Conservation (phyloP, 2,888 invertebrate species). For the Drosophila parthenogenetica region DNA sequence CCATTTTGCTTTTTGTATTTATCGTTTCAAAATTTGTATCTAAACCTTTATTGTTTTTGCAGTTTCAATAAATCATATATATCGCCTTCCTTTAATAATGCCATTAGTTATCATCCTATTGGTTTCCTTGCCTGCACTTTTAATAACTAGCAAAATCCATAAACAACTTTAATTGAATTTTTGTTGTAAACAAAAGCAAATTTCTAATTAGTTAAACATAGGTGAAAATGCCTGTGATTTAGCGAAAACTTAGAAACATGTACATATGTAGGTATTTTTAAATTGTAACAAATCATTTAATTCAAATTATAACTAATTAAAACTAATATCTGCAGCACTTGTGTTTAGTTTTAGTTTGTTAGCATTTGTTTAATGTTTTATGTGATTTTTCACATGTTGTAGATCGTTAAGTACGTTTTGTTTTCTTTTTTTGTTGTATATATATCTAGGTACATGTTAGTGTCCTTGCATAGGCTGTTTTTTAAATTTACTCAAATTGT, state of each 20-base stretch:
- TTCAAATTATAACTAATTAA: constrained; percentile 44
- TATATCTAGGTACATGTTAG: constrained; percentile 82
- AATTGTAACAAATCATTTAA: constrained; percentile 45
- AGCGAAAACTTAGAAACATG: constrained; percentile 29
- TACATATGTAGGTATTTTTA: constrained; percentile 22
- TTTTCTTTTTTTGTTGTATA: constrained; percentile 48
- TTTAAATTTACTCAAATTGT: constrained; percentile 41
- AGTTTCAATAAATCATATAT: constrained; percentile 76
- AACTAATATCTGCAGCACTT: constrained; percentile 74
- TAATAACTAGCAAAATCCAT: constrained; percentile 21
- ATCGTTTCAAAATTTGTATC: constrained; percentile 85
- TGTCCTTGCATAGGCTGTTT: constrained; percentile 79
- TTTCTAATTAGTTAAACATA: constrained; percentile 19
- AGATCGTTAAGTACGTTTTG: constrained; percentile 32
- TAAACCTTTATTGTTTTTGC: constrained; percentile 85
- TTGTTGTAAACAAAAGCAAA: background rate
- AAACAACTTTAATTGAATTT: background rate
- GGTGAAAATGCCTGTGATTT: constrained; percentile 12
- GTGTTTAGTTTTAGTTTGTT: constrained; percentile 57
- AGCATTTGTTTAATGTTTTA: constrained; percentile 39
- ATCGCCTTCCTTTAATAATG: constrained; percentile 37
- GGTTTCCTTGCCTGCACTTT: constrained; percentile 40
- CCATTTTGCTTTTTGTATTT: constrained; percentile 65
- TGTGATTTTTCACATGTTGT: constrained; percentile 19
- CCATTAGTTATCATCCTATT: constrained; percentile 37